Base-by-base conservation (phyloP, 1,140 invertebrate species). In the Drosophila carrolli region DNA sequence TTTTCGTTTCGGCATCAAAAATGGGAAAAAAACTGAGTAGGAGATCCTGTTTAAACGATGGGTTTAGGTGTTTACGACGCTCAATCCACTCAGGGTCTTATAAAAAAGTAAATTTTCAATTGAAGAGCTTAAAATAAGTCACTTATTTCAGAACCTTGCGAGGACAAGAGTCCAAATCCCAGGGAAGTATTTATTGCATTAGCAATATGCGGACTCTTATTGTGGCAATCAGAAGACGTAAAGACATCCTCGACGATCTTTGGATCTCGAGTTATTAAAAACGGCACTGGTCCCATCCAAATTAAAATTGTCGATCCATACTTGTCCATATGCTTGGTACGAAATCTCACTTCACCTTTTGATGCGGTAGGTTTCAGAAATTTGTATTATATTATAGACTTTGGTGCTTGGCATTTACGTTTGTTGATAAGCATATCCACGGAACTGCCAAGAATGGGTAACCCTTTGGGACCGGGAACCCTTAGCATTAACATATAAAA, bases 381-480 rank as follows among this genome's bases (percentile, higher is more conserved):
- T 5, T 10, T 10, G 0, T 19, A 5, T 44, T 46, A 14, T 2
- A 7, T 48, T 13, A 1, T 43, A 11, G 16, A 14, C 13, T 2
- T 27, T 13, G 0, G 1, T 11, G 1, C 1, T 14, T 38, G 1
- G 7, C 10, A 13, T 3, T 54, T 29, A 46, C 46, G 35, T 10
- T 41, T 16, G 8, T 14, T 6, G 19, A 46, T 19, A 4, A 56
- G 40, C 61, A 40, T 11, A 16, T 59, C 43, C 1, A 11, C 2
- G 48, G 56, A 16, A 56, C 13, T 68, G 8, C 91, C 91, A 6
- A 92, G 11, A 2, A 91, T 32, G 1, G 91, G 90, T 48, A 73
- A 72, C n/a, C 88, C 76, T 1, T 57, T n/a, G 6, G 85, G 76
- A 14, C 88, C 91, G 0, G 79, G 78, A 6, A 91, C 8, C 38